Evolutionary conservation across 2,113 vertebrate species (phyloP), one percentile per base, ranked within the genome.

Genomic region (Mesoclemmys tuberculata): DNA sequence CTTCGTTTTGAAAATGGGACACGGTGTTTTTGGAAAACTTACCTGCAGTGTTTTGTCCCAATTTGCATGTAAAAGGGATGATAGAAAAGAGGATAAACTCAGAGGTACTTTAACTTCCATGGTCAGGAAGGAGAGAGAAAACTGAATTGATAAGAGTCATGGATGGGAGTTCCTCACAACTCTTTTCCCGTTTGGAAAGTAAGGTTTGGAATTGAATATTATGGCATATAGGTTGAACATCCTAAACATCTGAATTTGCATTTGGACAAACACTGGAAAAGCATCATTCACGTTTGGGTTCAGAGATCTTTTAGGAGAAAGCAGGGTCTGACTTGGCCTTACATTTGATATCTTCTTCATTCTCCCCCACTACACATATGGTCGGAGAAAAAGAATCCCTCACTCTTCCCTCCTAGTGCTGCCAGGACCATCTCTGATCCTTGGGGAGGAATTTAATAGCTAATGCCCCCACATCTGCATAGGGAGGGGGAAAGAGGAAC

Each of bases 391-490:
- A n/a, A n/a, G 22, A 27, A 44, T 46, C 74, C n/a, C n/a, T n/a
- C 24, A 27, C 2, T 77, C 74, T 16, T 24, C 26, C 38, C 74
- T 26, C 41, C 31, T 26, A 56, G 22, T 0, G 0, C 7, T 24
- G 85, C 55, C 61, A 68, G 74, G 19, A 56, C 24, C 86, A 4
- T 44, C 77, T 4, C 86, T 93, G 41, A 77, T 77, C 81, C 48
- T 24, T 18, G 4, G 11, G 10, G 27, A 3, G 68, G 27, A 80
- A 85, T 2, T 27, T 22, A 64, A 46, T 75, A 56, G 22, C 55
- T 61, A 3, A 24, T 26, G 27, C 84, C 18, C 86, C 11, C 6
- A 26, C 7, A 24, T 27, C 74, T 38, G 64, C 19, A 71, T 22
- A 71, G 38, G 64, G 21, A 71, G 31, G 8, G 64, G 19, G n/a